Evolutionary conservation across 1,140 invertebrate species (phyloP).

Genomic region (Drosophila simulans): DNA sequence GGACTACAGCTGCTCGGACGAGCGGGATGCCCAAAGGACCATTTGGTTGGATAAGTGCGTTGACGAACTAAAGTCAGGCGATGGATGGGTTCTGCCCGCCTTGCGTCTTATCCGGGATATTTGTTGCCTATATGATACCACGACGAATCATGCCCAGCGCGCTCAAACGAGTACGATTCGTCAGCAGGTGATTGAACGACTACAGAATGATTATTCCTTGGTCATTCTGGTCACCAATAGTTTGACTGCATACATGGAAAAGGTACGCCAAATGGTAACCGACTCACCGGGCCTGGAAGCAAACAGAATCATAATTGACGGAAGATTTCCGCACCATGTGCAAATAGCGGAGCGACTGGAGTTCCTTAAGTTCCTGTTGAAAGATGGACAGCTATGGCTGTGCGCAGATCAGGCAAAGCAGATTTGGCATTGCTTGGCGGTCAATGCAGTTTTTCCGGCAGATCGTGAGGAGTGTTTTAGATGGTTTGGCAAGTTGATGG

Average conservation of each 20-base stretch:
- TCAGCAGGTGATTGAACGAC: conserved; percentile 93
- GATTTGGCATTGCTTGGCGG: conserved; percentile 98
- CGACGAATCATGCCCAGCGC: conserved; percentile 89
- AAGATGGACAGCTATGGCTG: conserved; percentile 97
- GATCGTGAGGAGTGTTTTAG: conserved; percentile 99
- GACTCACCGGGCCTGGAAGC: conserved; percentile 92
- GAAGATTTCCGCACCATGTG: conserved; percentile 95
- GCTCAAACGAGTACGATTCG: conserved; percentile 89
- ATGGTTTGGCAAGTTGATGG: conserved; percentile 99
- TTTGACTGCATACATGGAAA: conserved; percentile 96
- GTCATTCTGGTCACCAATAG: conserved; percentile 97
- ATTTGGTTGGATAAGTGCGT: conserved; percentile 98
- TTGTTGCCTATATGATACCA: conserved; percentile 95
- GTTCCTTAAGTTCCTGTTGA: conserved; percentile 96
- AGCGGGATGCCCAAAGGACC: conserved; percentile 97
- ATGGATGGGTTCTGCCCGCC: conserved; percentile 96
- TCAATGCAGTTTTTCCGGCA: conserved; percentile 94
- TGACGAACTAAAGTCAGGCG: conserved; percentile 94
- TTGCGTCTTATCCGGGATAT: conserved; percentile 98
- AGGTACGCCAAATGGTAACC: conserved; percentile 90
- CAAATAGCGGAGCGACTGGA: conserved; percentile 97
- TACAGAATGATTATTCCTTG: conserved; percentile 96
- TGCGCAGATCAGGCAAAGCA: conserved; percentile 98
- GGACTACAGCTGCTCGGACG: conserved; percentile 98
- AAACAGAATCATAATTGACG: conserved; percentile 93